Conservation (phyloP, 2,797 vertebrate genomes). For the Myotis planiceps region DNA sequence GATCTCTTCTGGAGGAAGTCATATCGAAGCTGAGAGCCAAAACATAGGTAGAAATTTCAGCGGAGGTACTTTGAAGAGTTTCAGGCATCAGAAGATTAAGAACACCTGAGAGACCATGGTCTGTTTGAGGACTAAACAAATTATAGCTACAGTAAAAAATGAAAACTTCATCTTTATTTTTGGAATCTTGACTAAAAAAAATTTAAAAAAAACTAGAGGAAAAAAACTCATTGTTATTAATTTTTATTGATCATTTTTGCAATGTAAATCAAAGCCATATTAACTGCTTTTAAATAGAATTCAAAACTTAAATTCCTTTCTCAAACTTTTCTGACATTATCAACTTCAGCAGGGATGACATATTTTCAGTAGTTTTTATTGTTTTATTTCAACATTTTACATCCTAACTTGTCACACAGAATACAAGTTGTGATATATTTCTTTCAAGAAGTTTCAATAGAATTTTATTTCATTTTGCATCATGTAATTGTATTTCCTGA, state of each 20-base stretch:
- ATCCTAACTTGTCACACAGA: neutral
- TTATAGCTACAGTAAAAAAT: neutral
- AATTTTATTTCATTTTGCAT: slow-evolving; percentile 34
- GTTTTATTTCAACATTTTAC: neutral
- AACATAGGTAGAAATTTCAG: neutral
- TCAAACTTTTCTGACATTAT: neutral
- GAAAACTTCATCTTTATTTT: neutral
- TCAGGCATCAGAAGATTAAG: neutral
- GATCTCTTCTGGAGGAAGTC: neutral
- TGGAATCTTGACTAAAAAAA: neutral
- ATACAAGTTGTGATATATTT: neutral
- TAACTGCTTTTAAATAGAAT: neutral
- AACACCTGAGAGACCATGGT: neutral
- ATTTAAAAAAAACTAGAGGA: neutral
- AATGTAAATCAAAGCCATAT: neutral
- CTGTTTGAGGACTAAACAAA: neutral
- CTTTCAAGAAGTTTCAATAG: neutral
- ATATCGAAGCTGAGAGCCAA: neutral
- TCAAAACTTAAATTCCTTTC: neutral
- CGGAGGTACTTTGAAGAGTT: neutral
- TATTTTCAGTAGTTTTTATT: neutral
- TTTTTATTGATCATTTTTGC: neutral
- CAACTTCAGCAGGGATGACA: neutral
- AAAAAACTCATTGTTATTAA: neutral
- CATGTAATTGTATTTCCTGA: neutral